Evolutionary conservation across 2,888 invertebrate species (phyloP).

Genomic region (Rhamphomyia laevipes): DNA sequence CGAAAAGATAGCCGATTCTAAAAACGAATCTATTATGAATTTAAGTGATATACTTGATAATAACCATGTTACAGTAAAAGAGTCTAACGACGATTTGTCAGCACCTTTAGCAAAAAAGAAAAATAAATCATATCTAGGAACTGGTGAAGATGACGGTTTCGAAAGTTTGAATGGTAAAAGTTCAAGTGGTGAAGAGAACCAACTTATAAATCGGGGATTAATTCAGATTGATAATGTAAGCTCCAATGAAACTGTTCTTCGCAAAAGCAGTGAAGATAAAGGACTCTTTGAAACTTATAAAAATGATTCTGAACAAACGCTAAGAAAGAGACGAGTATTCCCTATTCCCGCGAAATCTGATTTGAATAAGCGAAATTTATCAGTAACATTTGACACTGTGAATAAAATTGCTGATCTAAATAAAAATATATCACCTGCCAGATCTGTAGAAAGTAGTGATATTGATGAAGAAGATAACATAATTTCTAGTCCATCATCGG

Average conservation of each 20-base stretch:
- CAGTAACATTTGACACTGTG: background rate
- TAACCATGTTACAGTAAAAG: too few species aligned
- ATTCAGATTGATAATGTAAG: too few species aligned
- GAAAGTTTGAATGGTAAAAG: conserved; percentile 76
- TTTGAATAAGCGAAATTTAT: conserved; percentile 13
- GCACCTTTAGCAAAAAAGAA: too few species aligned
- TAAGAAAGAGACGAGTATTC: conserved; percentile 13
- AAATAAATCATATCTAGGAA: conserved; percentile 5
- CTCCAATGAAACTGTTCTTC: too few species aligned
- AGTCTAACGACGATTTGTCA: too few species aligned
- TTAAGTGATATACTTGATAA: too few species aligned
- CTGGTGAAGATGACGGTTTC: conserved; percentile 65
- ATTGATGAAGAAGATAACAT: conserved; percentile 44
- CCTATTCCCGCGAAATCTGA: conserved; percentile 19
- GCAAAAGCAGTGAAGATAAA: too few species aligned
- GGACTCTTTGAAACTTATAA: too few species aligned
- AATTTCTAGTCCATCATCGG: conserved; percentile 45
- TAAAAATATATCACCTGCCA: conserved; percentile 8
- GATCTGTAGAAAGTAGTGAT: conserved; percentile 24
- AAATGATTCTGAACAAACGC: background rate
- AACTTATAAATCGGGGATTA: background rate
- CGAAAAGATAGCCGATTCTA: too few species aligned
- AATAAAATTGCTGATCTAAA: background rate
- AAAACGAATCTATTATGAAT: too few species aligned
- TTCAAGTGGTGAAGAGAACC: conserved; percentile 47